These are phyloP conservation scores for Orius laevigatus DNA, from an alignment of 1,140 invertebrate species.

Conservation along the genomic window DNA sequence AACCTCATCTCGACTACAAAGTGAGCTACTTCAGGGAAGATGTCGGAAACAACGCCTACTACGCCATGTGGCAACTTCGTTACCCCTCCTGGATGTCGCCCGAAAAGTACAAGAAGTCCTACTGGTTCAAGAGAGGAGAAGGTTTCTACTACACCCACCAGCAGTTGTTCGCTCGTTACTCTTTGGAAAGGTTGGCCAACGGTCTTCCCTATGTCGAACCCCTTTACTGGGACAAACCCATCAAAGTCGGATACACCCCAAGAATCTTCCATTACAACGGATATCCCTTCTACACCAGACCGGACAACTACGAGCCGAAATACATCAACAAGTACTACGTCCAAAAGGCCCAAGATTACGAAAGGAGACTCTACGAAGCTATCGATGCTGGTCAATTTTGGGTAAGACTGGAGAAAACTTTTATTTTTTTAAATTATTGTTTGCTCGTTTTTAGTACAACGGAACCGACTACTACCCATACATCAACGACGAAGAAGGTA, in stretches of 20 bases:
- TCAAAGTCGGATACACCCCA: conserved; percentile 22
- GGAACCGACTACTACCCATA: conserved; percentile 11
- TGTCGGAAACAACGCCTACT: conserved; percentile 46
- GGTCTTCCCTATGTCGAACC: conserved; percentile 38
- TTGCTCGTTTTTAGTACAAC: conserved; percentile 28
- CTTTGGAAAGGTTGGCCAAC: conserved; percentile 47
- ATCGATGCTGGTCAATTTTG: not conserved
- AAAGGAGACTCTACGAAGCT: conserved; percentile 7
- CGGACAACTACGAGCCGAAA: conserved; percentile 1
- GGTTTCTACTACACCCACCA: conserved; percentile 38
- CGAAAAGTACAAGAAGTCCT: conserved; percentile 26
- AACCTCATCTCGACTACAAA: conserved; percentile 35
- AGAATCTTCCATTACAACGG: conserved; percentile 8
- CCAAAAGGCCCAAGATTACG: conserved; percentile 4
- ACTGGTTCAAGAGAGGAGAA: conserved; percentile 39
- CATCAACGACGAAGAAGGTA: conserved; percentile 2
- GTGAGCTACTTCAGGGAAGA: conserved; percentile 59
- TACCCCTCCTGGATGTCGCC: conserved; percentile 44
- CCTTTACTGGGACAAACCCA: conserved; percentile 33
- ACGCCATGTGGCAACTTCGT: conserved; percentile 44
- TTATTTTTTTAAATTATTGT: not conserved
- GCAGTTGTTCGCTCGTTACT: conserved; percentile 43
- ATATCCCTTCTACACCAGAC: conserved; percentile 8
- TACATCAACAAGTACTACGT: conserved; percentile 9
- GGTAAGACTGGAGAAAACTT: not conserved